Conservation (phyloP, 1,140 invertebrate genomes). For the Caligus rogercresseyi region DNA sequence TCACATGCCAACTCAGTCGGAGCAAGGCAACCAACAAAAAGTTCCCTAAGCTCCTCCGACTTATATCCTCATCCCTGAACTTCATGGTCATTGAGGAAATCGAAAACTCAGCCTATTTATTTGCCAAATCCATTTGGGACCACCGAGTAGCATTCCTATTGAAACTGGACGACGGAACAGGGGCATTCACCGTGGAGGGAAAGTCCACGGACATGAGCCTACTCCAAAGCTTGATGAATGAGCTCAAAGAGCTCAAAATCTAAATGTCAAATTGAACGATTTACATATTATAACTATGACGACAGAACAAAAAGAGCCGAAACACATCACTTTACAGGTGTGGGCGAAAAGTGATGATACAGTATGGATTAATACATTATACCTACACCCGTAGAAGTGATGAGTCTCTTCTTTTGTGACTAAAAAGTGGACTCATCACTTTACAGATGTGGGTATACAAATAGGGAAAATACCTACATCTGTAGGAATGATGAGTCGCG, state of each 20-base stretch:
- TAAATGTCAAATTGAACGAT: too few species aligned
- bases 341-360: too few species aligned
- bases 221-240: neutral
- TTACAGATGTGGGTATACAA: too few species aligned
- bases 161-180: neutral
- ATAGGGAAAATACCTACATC: too few species aligned
- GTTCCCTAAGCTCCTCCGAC: neutral
- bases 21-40: neutral
- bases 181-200: neutral
- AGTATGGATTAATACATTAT: too few species aligned
- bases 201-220: neutral
- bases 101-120: neutral
- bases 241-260: neutral
- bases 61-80: neutral
- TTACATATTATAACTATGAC: too few species aligned
- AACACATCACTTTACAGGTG: too few species aligned
- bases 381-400: too few species aligned
- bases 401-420: too few species aligned
- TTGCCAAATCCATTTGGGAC: neutral
- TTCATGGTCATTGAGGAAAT: neutral
- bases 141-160: neutral
- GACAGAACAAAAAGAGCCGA: too few species aligned
- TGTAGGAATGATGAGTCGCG: neutral
- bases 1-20: neutral
- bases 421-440: too few species aligned